Base-by-base conservation (phyloP, 2,888 invertebrate genomes). In the Nectonema munidae region DNA sequence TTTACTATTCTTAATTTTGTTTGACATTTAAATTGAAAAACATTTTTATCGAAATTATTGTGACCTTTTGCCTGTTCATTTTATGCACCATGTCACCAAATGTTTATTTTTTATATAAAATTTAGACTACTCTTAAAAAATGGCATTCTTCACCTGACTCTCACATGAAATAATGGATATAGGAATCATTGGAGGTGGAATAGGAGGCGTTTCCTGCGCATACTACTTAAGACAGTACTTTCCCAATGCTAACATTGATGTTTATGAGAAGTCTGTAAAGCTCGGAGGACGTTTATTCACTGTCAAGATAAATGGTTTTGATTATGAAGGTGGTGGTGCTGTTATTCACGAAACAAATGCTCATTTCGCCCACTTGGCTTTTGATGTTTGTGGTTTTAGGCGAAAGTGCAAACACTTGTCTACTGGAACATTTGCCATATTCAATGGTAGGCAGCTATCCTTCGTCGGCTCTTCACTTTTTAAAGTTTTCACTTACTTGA, bases 181-280 rank as follows among this genome's bases (percentile, higher is more conserved):
- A 66, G 66, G 61, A 21, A 58, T 67, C 20, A 53, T 67, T 42
- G 67, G 67, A 13, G 64, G 59, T 33, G 67, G 67, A 4, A 61
- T 67, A 34, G 64, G 66, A 28, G 67, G 67, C 17, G 58, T 65
- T 2, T 57, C 65, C 2, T 51, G 61, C 13, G 62, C 65, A 1
- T 61, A 63, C 49, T 65, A 60, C 47, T 49, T 66, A 4, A 51
- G 54, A 6, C 52, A 64, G 46, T 46, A 56, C 14, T 51, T 55
- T 44, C 40, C 39, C 4, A 48, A 56, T 38, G 48, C 58, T 3
- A 45, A 53, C 1, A 59, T 67, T 37, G 62, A 64, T 47, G 46
- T 67, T 5, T 67, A 59, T 49, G 66, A 67, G 48, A 5, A 35
- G 14, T 50, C 52, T 1, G 50, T 55, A 15, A 47, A 50, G 40